phyloP scores from a whole-genome alignment of 2,888 invertebrate species.

The Tenodera sinensis region DNA sequence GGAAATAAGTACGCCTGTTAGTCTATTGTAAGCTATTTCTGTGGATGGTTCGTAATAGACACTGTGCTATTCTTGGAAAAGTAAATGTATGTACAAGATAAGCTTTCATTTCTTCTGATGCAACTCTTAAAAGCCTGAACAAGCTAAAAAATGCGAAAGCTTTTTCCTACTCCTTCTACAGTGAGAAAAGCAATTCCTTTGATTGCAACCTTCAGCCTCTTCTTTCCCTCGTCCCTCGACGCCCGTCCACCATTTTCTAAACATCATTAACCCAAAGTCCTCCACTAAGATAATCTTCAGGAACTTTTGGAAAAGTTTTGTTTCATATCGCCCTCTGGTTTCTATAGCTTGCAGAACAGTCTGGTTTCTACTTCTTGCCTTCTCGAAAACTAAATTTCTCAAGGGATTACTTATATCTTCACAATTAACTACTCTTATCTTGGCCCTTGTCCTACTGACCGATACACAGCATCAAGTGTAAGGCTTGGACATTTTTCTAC shows the following conservation, averaged over 20 bases:
- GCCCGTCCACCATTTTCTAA: background rate
- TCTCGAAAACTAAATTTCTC: background rate
- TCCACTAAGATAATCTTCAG: background rate
- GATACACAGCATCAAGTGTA: background rate
- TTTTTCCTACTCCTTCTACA: background rate
- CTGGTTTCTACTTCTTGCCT: background rate
- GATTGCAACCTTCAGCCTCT: background rate
- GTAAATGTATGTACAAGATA: too few relatives aligned
- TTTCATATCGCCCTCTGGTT: background rate
- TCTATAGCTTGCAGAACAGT: too few relatives aligned
- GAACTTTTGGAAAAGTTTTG: background rate
- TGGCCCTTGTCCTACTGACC: background rate
- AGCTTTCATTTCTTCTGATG: background rate
- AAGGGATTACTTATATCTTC: background rate
- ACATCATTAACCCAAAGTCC: background rate
- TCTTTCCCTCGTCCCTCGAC: background rate
- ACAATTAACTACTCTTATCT: background rate
- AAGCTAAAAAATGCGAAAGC: background rate
- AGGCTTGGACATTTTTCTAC: background rate
- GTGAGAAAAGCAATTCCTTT: background rate
- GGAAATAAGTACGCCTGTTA: too few relatives aligned
- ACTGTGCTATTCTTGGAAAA: too few relatives aligned
- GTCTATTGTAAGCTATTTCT: too few relatives aligned
- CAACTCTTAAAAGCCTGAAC: background rate
- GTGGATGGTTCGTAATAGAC: too few relatives aligned